Percentiles rank a stretch among this genome's conserved stretches.
These are phyloP conservation scores for Drosophila saltans DNA, from an alignment of 1,140 invertebrate genomes.

Conservation along the genomic window DNA sequence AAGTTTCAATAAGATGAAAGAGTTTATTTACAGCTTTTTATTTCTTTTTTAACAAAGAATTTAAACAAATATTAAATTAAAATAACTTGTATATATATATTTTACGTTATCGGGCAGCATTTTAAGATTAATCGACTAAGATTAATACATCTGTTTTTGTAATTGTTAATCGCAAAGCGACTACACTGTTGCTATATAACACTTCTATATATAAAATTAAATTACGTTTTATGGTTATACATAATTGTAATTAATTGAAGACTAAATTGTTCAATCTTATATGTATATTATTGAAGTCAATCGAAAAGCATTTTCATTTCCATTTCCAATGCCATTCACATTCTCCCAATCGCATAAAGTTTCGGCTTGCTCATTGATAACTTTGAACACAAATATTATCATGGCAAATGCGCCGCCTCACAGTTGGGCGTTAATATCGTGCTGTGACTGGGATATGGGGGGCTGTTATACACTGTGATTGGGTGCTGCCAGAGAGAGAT, in stretches of 20 bases:
- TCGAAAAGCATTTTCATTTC: conserved; percentile 1
- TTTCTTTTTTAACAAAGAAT: too few species aligned
- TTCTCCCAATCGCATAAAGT: conserved; percentile 17
- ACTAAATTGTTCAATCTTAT: neutral
- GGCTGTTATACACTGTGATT: conserved; percentile 48
- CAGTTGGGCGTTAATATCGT: conserved; percentile 80
- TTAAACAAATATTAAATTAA: too few species aligned
- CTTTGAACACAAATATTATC: conserved; percentile 80
- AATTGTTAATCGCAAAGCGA: too few species aligned
- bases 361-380: conserved; percentile 74
- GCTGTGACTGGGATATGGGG: conserved; percentile 54
- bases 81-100: too few species aligned
- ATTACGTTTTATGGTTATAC: neutral
- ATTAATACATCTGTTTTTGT: too few species aligned
- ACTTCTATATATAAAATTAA: too few species aligned
- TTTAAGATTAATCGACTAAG: too few species aligned
- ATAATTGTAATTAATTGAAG: conserved; percentile 3
- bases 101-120: too few species aligned
- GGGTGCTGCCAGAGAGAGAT: conserved; percentile 24
- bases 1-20: too few species aligned
- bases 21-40: too few species aligned
- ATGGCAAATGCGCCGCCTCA: conserved; percentile 82
- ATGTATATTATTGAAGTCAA: neutral
- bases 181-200: too few species aligned
- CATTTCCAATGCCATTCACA: conserved; percentile 37